Evolutionary conservation across 2,888 invertebrate species (phyloP), one percentile per base, ranked within the genome.

Genomic region (Elysia crispata): DNA sequence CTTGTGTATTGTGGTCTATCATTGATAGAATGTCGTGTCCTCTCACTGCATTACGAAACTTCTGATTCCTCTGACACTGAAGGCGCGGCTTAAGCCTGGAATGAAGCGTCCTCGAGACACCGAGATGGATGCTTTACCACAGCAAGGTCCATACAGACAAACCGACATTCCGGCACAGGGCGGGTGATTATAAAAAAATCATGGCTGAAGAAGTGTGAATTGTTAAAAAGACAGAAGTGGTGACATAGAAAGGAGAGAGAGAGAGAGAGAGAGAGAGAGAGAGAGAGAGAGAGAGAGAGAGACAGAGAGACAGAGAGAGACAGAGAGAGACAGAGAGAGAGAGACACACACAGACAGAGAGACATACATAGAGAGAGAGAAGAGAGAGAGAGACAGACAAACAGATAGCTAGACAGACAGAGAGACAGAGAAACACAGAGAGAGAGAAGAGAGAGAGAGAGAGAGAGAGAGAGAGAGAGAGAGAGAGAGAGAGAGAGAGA

Each of bases 261-360:
- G 41, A 70, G 41, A 70, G 41, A 70, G 41, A 41, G 41, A 70
- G 31, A 70, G 70, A 62, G 60, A 57, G n/a, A 57, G 60, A 74
- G 57, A 74, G 74, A 74, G 31, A 74, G 74, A 74, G 57, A 57
- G 73, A 11, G 41, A 11, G 41, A 41, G 41, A 41, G 41, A 41
- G 41, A 11, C 41, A 41, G 5, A 41, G 5, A 41, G 11, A 3
- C 5, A 41, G 3, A 41, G 41, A 41, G 41, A 41, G 5, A 41
- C 3, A 41, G 41, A 41, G 5, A 41, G 41, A 41, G 3, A 41
- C 3, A 11, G 5, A 41, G 3, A 41, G 41, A 41, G 41, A 73
- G 25, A 74, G 74, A 74, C 20, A 74, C 57, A 74, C 30, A 74
- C 57, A 74, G 0, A 74, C 57, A 74, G 60, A 74, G 57, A 74